phyloP scores from a whole-genome alignment of 2,113 vertebrate genomes.

The Regulus satrapa region DNA sequence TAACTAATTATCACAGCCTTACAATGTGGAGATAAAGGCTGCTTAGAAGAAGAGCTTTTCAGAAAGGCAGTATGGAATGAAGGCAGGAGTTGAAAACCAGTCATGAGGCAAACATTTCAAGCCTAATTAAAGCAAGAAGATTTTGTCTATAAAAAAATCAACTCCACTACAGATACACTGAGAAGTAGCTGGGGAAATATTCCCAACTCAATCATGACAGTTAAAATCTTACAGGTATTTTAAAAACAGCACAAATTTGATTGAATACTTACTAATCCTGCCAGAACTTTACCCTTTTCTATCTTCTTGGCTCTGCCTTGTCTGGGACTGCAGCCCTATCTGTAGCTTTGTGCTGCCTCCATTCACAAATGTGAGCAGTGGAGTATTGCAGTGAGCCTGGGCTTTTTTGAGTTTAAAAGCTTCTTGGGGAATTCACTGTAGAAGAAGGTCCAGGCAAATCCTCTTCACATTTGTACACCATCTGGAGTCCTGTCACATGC shows the following conservation, averaged over 20 bases:
- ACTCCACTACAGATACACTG: background rate
- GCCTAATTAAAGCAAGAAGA: conserved; percentile 48
- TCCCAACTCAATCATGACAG: background rate
- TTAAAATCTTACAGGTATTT: background rate
- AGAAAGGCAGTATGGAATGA: background rate
- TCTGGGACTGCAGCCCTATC: background rate
- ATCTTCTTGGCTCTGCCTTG: background rate
- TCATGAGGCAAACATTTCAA: background rate
- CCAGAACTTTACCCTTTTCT: background rate
- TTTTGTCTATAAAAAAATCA: background rate
- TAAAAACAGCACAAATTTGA: background rate
- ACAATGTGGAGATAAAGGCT: background rate
- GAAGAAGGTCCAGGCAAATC: conserved; percentile 13
- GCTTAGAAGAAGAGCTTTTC: conserved; percentile 19
- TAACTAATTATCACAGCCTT: conserved; percentile 36
- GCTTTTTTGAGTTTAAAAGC: background rate
- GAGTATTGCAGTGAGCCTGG: background rate
- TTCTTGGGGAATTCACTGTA: background rate
- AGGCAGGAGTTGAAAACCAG: conserved; percentile 14
- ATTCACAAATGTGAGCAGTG: background rate
- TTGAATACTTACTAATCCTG: background rate
- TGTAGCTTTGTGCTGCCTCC: background rate
- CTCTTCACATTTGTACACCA: background rate
- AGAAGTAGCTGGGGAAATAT: background rate
- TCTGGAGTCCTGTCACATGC: conserved; percentile 4